Base-by-base conservation (phyloP, 2,888 invertebrate genomes). In the Pyrgus malvae region DNA sequence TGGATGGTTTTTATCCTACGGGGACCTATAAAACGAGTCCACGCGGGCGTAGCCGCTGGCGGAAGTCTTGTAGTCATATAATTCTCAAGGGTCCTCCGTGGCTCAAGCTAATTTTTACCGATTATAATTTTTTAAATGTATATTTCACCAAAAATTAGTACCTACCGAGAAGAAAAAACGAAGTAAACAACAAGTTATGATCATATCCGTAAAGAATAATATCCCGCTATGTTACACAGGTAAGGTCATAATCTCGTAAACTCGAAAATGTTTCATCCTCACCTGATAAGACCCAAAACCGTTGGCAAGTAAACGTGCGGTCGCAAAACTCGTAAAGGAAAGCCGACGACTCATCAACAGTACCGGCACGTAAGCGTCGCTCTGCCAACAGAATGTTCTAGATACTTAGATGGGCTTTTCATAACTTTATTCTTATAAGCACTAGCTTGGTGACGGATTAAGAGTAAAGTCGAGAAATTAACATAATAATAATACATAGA, bases 311-410 rank as follows among this genome's bases (percentile, higher is more conserved):
- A 21, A 48, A 33, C 17, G 19, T 14, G 25, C 37, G 37, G 17
- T 31, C 53, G n/a, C n/a, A n/a, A n/a, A n/a, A n/a, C n/a, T n/a
- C 50, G 56, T 56, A 63, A 64, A 64, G 64, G 53, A 68, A 67
- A 68, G 64, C 65, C 57, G 49, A 53, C 58, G 66, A 59, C 44
- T 50, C 58, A 67, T 71, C 68, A 64, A 56, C 61, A 72, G 61
- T 56, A 37, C 63, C 48, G 46, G 57, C 69, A 70, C 70, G 70
- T 68, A 64, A 57, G 54, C 56, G 41, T 51, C 56, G 60, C 57
- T 56, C 55, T 50, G 57, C 48, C 54, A 59, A 54, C 56, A 58
- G 65, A 67, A 66, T 58, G 61, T 66, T 65, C 64, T 56, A 59
- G 57, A 61, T 53, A 23, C 31, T 51, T 35, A 44, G 35, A 44